Evolutionary conservation across 2,888 invertebrate genomes (phyloP).

Genomic region (Rotaria magnacalcarata): DNA sequence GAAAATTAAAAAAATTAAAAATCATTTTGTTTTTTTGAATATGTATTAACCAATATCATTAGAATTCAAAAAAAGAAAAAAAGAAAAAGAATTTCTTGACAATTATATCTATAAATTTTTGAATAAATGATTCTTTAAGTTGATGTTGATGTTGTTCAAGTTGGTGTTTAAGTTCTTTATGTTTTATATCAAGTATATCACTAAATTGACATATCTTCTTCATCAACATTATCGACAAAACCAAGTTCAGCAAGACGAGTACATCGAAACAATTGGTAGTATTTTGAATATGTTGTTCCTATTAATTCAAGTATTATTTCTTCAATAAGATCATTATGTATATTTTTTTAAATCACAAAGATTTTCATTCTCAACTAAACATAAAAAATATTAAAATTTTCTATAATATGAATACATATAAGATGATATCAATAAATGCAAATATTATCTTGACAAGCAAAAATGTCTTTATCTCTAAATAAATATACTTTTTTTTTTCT

Average conservation of each 20-base stretch:
- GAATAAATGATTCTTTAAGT: conserved; percentile 95
- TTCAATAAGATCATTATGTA: conserved; percentile 94
- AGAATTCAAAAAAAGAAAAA: too few species aligned
- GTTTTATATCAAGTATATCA: conserved; percentile 38
- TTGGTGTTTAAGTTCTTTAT: conserved; percentile 57
- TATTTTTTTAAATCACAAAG: conserved; percentile 99
- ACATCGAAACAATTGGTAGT: conserved; percentile 86
- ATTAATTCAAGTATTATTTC: conserved; percentile 99
- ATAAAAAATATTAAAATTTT: too few species aligned
- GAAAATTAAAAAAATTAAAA: too few species aligned
- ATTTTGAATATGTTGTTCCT: conserved; percentile 88
- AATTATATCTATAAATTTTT: conserved; percentile 79
- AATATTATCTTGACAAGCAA: too few species aligned
- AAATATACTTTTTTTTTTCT: too few species aligned
- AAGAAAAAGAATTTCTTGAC: too few species aligned
- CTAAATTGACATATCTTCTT: conserved; percentile 51
- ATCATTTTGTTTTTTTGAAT: too few species aligned
- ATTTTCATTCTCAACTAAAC: conserved; percentile 85
- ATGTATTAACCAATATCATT: too few species aligned
- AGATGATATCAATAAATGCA: too few species aligned
- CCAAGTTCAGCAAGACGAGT: conserved; percentile 65
- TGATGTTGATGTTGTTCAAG: conserved; percentile 92
- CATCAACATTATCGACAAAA: conserved; percentile 70
- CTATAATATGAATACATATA: too few species aligned
- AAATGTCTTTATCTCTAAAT: too few species aligned